Conservation (phyloP, 35 echinoderm and acorn worm species). For the Chiridota heheva region DNA sequence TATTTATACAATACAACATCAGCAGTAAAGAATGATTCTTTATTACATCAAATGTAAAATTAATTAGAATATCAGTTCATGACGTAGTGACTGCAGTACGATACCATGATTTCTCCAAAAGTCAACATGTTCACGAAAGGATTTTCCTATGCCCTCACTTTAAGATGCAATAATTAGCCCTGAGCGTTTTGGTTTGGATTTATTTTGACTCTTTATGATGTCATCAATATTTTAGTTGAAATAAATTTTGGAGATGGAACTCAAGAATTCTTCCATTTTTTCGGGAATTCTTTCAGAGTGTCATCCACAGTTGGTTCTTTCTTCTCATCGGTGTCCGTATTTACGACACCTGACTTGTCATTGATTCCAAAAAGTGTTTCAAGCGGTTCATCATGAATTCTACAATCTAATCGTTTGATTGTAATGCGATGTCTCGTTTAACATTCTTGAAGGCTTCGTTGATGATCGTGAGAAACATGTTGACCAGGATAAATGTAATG, state of each 20-base stretch:
- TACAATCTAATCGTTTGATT: slow-evolving; percentile 90
- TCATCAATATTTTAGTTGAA: slow-evolving; percentile 78
- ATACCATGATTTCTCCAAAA: too few species aligned
- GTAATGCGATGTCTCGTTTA: slow-evolving; percentile 60
- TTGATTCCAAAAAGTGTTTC: slow-evolving; percentile 62
- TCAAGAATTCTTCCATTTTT: slow-evolving; percentile 83
- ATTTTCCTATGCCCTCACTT: too few species aligned
- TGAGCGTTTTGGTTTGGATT: too few species aligned
- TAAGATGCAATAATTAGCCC: too few species aligned
- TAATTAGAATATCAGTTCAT: too few species aligned
- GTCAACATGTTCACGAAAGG: too few species aligned
- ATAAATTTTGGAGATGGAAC: slow-evolving; percentile 87
- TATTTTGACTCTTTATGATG: slow-evolving; percentile 50
- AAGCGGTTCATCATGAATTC: slow-evolving; percentile 83
- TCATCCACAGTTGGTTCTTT: slow-evolving; percentile 14
- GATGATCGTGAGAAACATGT: slow-evolving; percentile 97
- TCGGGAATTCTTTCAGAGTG: slow-evolving; percentile 71
- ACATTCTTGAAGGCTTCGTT: slow-evolving; percentile 84
- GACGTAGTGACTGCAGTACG: too few species aligned
- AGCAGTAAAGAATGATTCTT: too few species aligned
- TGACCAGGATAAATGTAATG: slow-evolving; percentile 89
- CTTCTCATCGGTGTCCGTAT: slow-evolving; percentile 20
- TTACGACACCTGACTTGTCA: slow-evolving; percentile 7
- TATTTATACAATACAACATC: too few species aligned
- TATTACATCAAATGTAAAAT: too few species aligned